Evolutionary conservation across 35 echinoderm and acorn worm genomes (phyloP), one percentile per base, ranked within the genome.

Genomic region (Patiria miniata): DNA sequence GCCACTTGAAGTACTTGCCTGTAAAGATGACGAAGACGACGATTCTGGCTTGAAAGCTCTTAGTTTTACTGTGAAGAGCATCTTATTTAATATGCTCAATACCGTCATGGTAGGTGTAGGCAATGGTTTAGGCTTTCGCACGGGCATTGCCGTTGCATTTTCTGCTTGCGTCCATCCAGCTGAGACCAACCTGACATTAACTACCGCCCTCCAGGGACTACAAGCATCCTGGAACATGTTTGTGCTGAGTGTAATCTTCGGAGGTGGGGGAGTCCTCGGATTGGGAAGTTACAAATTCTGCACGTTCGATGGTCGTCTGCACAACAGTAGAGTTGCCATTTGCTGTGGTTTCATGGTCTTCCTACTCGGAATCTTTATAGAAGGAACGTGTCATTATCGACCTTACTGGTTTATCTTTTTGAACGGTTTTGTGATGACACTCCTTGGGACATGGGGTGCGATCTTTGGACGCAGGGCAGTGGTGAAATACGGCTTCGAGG

Each of bases 341-440:
- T 73, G 65, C 15, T 73, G 65, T 22, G 65, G 26, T 34, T 73
- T 73, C 26, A 30, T 22, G 23, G 15, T 34, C 65, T 34, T 73
- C 19, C 8, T 34, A 28, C 34, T 7, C 34, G 65, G 26, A 30
- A 26, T 73, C 2, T 73, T 30, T 30, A 26, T 10, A 23, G 65
- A 34, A 73, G 23, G 7, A 26, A 23, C 0, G 8, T 73, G 65
- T 30, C 1, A 34, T 10, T 73, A 32, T 34, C 65, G 65, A 73
- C 26, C 65, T 36, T 73, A 73, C 34, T 73, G 65, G 65, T 73
- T 73, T 10, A 73, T 73, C 30, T 73, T 73, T 36, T 23, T 73
- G 21, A 73, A 73, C 26, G 2, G 22, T 30, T 73, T 26, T 9
- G 65, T 7, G 1, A 73, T 73, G 29, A 34, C 34, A 73, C 34